Evolutionary conservation across 2,888 invertebrate species (phyloP).

Genomic region (Hesperia comma): DNA sequence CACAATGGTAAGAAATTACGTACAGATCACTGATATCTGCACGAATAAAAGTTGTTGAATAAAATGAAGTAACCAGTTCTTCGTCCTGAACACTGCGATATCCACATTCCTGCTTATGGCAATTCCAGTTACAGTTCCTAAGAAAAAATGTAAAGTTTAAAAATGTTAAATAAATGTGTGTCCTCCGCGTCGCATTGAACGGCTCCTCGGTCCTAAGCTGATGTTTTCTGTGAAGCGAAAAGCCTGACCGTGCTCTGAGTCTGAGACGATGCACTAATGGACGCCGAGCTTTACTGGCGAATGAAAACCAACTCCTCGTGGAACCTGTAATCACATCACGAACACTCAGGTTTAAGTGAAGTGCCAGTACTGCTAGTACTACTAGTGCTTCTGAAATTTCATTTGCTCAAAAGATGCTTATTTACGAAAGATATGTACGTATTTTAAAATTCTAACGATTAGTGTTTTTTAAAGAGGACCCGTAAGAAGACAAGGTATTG

Average conservation of each 20-base stretch:
- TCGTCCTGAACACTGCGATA: too few species aligned
- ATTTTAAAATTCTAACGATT: too few species aligned
- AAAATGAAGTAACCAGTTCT: too few species aligned
- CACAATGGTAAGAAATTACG: too few species aligned
- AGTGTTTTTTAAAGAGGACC: too few species aligned
- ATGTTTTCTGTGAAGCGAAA: slow-evolving; percentile 23
- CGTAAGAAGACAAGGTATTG: too few species aligned
- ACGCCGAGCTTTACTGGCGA: slow-evolving; percentile 8
- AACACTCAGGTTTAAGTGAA: slow-evolving; percentile 8
- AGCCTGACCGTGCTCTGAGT: slow-evolving; percentile 22
- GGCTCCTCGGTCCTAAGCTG: slow-evolving; percentile 2
- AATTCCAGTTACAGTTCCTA: too few species aligned
- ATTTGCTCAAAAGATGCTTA: neutral
- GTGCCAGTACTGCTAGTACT: too few species aligned
- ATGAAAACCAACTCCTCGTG: slow-evolving; percentile 17
- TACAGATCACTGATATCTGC: too few species aligned
- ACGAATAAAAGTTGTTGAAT: too few species aligned
- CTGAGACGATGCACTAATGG: slow-evolving; percentile 26
- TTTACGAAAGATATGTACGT: too few species aligned
- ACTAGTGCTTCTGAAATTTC: neutral
- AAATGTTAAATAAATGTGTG: neutral
- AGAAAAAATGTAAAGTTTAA: neutral
- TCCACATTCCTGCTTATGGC: too few species aligned
- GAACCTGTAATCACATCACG: slow-evolving; percentile 25
- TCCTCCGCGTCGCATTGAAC: slow-evolving; percentile 5